Conservation (phyloP, 2,797 vertebrate genomes). For the Eurystomus glaucurus region DNA sequence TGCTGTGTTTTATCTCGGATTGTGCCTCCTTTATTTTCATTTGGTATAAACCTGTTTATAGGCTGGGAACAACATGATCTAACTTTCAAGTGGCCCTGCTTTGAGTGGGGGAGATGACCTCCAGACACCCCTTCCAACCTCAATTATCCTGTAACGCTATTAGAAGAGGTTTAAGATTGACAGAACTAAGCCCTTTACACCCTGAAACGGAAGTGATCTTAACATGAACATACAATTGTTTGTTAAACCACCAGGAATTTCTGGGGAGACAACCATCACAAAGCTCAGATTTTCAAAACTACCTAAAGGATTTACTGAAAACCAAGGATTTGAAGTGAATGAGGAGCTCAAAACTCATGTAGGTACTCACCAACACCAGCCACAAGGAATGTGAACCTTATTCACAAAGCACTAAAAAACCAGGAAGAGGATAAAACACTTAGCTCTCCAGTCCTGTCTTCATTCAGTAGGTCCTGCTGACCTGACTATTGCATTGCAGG, state of each 20-base stretch:
- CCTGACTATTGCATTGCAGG: neutral
- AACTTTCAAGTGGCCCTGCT: neutral
- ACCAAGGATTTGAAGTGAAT: neutral
- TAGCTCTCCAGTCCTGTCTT: neutral
- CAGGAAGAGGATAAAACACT: neutral
- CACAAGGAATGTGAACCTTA: neutral
- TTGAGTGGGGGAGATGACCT: neutral
- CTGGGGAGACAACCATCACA: neutral
- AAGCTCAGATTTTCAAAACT: neutral
- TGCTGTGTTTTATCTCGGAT: neutral
- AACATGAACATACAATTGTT: neutral
- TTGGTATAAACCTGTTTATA: neutral
- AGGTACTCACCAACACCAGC: neutral
- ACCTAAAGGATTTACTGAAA: neutral
- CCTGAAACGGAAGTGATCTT: neutral
- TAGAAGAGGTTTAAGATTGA: neutral
- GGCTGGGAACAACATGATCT: neutral
- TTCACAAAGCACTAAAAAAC: neutral
- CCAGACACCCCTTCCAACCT: neutral
- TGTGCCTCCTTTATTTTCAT: neutral
- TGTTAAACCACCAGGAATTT: neutral
- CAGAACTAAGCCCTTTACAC: neutral
- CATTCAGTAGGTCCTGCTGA: rapidly evolving
- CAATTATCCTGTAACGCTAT: neutral
- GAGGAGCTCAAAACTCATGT: neutral